Evolutionary conservation across 1,140 invertebrate species (phyloP).

Genomic region (Drosophila subpulchrella): DNA sequence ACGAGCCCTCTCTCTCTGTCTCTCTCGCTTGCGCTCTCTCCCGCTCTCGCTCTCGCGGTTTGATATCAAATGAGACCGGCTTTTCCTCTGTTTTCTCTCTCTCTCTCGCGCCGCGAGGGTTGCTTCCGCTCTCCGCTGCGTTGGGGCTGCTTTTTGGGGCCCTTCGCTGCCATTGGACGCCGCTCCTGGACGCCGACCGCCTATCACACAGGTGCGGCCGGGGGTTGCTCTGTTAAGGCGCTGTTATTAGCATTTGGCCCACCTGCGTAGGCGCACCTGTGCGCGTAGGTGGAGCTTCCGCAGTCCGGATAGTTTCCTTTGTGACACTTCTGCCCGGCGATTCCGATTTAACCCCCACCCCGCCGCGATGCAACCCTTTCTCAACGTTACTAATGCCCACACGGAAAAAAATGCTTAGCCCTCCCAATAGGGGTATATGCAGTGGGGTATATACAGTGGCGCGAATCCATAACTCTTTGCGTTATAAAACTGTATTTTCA

Average conservation of each 20-base stretch:
- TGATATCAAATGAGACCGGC: slow-evolving; percentile 42
- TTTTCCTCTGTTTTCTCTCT: slow-evolving; percentile 18
- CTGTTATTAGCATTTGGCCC: slow-evolving; percentile 21
- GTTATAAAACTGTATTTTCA: too few relatives aligned
- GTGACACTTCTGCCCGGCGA: background rate
- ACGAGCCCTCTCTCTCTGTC: slow-evolving; percentile 46
- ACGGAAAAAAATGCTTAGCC: background rate
- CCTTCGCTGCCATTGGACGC: slow-evolving; percentile 66
- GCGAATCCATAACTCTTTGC: background rate
- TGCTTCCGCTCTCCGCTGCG: slow-evolving; percentile 48
- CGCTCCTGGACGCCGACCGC: slow-evolving; percentile 51
- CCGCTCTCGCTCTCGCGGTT: slow-evolving; percentile 29
- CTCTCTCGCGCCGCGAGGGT: slow-evolving; percentile 54
- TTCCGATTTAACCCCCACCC: background rate
- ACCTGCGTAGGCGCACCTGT: slow-evolving; percentile 54
- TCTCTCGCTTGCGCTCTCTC: slow-evolving; percentile 7
- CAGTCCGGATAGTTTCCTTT: slow-evolving; percentile 8
- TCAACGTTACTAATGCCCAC: slow-evolving; percentile 23
- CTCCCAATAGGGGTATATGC: background rate
- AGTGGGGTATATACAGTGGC: too few relatives aligned
- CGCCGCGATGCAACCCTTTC: slow-evolving; percentile 6
- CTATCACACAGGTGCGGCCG: slow-evolving; percentile 75
- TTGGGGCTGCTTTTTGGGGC: slow-evolving; percentile 48
- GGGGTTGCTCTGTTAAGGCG: slow-evolving; percentile 42
- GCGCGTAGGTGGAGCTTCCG: slow-evolving; percentile 38